Base-by-base conservation (phyloP, 1,140 invertebrate species). In the Ganaspis sp. region DNA sequence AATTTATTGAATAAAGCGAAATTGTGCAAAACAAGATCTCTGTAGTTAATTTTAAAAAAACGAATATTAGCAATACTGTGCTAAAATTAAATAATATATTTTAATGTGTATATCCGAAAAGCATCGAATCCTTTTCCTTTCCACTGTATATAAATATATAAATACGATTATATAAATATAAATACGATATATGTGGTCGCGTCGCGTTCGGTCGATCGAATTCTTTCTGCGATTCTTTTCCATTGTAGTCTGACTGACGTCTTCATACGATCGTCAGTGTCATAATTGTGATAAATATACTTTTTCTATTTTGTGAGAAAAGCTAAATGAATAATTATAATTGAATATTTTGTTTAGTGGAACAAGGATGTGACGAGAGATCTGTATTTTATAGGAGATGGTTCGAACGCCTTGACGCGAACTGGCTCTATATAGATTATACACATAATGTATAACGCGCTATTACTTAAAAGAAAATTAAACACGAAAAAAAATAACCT, bases 61-160 rank as follows among this genome's bases (percentile, higher is more conserved):
- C 1, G 15, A 49, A 49, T 49, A 49, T 17, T 49, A 49, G 45
- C 45, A 49, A 49, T 49, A 49, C 17, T 17, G n/a, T n/a, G 45
- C 45, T 49, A 49, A 17, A 26, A 29, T 2, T n/a, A 11, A 5
- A 64, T 29, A 64, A 34, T 34, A 34, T 64, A 29, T 34, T 64
- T 64, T 17, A 17, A 49, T 17, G 75, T 70, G 71, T 74, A 73
- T 78, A 83, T 76, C 78, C 76, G 76, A 40, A 45, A 72, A 78
- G 72, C 58, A 77, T 70, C 74, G 72, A 73, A 78, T 74, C 81
- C 79, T 80, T 78, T 82, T 82, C 83, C 75, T 75, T 81, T 84
- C 82, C 84, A 85, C 83, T 87, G 86, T 89, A 88, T 86, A 90
- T 90, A 89, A 87, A 87, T 86, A 91, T 89, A 90, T 88, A 88